Conservation (phyloP, 2,797 vertebrate species). For the Cossypha niveicapilla region DNA sequence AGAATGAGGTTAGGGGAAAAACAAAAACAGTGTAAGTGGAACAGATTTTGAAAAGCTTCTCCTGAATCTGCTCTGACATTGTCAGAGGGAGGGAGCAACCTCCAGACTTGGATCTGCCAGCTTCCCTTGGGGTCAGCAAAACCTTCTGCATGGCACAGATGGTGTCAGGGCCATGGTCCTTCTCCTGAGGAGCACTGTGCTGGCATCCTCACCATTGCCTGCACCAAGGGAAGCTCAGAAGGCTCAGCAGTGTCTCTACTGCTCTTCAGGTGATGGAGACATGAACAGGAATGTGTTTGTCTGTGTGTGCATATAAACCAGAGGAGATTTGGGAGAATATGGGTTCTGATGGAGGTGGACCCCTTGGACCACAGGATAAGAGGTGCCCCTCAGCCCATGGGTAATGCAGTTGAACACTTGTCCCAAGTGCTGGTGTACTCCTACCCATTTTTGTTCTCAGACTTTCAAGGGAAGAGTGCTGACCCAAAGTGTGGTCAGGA, state of each 20-base stretch:
- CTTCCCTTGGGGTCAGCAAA: background rate
- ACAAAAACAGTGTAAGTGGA: background rate
- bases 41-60: background rate
- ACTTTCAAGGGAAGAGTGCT: background rate
- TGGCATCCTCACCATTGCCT: background rate
- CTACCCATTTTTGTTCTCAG: background rate
- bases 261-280: background rate
- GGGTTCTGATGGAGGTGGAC: background rate
- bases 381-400: background rate
- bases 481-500: accelerated
- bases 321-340: background rate
- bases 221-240: background rate
- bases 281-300: accelerated
- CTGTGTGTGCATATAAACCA: background rate
- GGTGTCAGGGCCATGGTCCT: background rate
- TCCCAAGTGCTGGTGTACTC: background rate
- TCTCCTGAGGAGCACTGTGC: background rate
- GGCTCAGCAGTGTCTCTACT: background rate
- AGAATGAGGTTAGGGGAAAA: background rate
- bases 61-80: background rate
- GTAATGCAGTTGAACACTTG: background rate
- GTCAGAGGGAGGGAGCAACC: background rate
- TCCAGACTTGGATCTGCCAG: background rate
- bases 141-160: background rate
- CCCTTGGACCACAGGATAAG: background rate